phyloP scores from a whole-genome alignment of 2,797 vertebrate genomes.

The Enteromius afrohamiltoni region DNA sequence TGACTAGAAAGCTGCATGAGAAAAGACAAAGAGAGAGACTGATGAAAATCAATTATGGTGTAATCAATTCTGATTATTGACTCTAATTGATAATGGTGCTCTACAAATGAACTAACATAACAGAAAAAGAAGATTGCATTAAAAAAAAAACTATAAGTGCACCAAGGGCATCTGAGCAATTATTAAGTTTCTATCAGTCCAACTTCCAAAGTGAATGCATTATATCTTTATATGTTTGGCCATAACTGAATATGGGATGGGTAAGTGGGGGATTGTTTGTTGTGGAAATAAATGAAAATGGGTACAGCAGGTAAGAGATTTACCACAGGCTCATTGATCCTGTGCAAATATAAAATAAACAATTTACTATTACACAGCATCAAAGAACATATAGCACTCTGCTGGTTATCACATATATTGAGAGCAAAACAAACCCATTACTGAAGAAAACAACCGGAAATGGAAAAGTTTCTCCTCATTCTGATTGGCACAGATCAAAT shows the following conservation, averaged over 20 bases:
- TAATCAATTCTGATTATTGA: neutral
- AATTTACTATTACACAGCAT: neutral
- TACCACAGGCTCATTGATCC: neutral
- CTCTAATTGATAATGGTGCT: neutral
- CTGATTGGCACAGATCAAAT: neutral
- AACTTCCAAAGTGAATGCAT: slow-evolving; percentile 3
- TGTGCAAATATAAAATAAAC: slow-evolving; percentile 10
- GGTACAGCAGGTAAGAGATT: slow-evolving; percentile 2
- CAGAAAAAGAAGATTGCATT: neutral
- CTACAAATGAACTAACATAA: slow-evolving; percentile 11
- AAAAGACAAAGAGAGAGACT: slow-evolving; percentile 48
- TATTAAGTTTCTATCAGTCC: slow-evolving; percentile 3
- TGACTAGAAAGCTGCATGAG: slow-evolving; percentile 80
- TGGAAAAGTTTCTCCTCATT: slow-evolving; percentile 2
- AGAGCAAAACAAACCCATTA: neutral
- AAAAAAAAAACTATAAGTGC: neutral
- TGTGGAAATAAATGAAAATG: neutral
- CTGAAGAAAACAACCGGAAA: neutral
- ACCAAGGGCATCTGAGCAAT: neutral
- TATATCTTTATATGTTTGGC: slow-evolving; percentile 24
- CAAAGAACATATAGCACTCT: neutral
- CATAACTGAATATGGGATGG: neutral
- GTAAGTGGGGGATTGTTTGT: slow-evolving; percentile 5
- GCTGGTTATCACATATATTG: neutral
- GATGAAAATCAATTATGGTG: neutral